Percentiles rank a stretch among this genome's conserved stretches.
These are phyloP conservation scores for Stegostoma tigrinum DNA, from an alignment of 2,113 vertebrate genomes.

Conservation along the genomic window DNA sequence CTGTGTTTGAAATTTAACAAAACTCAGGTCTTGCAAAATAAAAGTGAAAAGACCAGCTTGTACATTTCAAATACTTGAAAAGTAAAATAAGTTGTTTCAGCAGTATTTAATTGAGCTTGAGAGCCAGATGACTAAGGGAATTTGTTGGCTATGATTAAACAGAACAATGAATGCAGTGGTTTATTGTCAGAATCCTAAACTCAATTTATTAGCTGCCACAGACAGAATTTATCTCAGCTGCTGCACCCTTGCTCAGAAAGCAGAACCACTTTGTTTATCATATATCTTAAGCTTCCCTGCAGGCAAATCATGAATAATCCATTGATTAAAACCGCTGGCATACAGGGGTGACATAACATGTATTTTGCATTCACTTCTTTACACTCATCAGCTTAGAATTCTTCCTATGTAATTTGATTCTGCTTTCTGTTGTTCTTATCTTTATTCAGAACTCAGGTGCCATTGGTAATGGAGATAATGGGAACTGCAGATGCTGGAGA, in stretches of 20 bases:
- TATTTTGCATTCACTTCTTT: neutral
- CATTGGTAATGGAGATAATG: neutral
- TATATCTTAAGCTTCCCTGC: neutral
- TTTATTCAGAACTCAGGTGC: neutral
- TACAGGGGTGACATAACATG: neutral
- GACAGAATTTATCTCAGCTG: slow-evolving; percentile 12
- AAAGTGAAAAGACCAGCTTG: neutral
- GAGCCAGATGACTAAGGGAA: slow-evolving; percentile 6
- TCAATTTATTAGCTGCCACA: slow-evolving; percentile 30
- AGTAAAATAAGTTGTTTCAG: slow-evolving; percentile 1
- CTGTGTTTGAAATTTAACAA: neutral
- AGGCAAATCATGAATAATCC: neutral
- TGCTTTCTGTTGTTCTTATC: neutral
- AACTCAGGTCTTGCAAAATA: neutral
- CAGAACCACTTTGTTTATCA: neutral
- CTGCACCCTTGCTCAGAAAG: neutral
- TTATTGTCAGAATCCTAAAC: slow-evolving; percentile 11
- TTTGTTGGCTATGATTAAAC: slow-evolving; percentile 22
- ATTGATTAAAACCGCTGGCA: neutral
- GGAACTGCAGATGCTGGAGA: no score
- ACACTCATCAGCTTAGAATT: neutral
- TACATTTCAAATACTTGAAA: neutral
- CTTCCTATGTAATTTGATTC: neutral
- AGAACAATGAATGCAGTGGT: slow-evolving; percentile 16
- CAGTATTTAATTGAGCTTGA: slow-evolving; percentile 22